A percentile compares a stretch with the other conserved stretches of the same genome.
phyloP scores from a whole-genome alignment of 2,113 vertebrate species.

The Xenopus tropicalis region DNA sequence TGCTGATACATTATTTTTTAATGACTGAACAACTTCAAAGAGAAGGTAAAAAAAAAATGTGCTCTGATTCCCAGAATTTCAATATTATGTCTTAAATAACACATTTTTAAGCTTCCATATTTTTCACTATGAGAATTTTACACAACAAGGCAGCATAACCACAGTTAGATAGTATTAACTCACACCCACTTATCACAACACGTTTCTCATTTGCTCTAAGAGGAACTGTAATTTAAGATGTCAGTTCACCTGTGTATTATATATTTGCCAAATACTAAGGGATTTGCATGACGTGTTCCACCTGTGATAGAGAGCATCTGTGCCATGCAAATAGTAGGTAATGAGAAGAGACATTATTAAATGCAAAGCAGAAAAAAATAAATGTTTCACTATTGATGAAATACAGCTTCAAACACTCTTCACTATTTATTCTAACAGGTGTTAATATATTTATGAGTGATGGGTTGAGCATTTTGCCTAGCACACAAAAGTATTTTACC shows the following conservation, averaged over 20 bases:
- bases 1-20: slow-evolving; percentile 67
- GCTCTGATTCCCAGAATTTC: slow-evolving; percentile 57
- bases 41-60: slow-evolving; percentile 62
- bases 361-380: background rate
- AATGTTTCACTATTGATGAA: background rate
- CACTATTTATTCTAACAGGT: background rate
- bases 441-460: background rate
- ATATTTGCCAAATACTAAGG: slow-evolving; percentile 10
- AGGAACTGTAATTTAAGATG: slow-evolving; percentile 37
- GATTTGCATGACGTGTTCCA: background rate
- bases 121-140: slow-evolving; percentile 54
- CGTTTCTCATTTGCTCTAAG: slow-evolving; percentile 39
- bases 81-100: slow-evolving; percentile 54
- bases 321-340: slow-evolving; percentile 23
- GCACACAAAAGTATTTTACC: background rate
- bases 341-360: slow-evolving; percentile 7
- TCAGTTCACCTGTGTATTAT: slow-evolving; percentile 29
- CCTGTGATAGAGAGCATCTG: slow-evolving; percentile 19
- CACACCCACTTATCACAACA: slow-evolving; percentile 50
- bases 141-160: slow-evolving; percentile 43
- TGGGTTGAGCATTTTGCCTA: background rate
- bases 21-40: slow-evolving; percentile 61
- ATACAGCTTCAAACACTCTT: background rate
- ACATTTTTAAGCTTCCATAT: slow-evolving; percentile 50
- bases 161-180: slow-evolving; percentile 50